Base-by-base conservation (phyloP, 2,113 vertebrate genomes). In the Xyrauchen texanus region DNA sequence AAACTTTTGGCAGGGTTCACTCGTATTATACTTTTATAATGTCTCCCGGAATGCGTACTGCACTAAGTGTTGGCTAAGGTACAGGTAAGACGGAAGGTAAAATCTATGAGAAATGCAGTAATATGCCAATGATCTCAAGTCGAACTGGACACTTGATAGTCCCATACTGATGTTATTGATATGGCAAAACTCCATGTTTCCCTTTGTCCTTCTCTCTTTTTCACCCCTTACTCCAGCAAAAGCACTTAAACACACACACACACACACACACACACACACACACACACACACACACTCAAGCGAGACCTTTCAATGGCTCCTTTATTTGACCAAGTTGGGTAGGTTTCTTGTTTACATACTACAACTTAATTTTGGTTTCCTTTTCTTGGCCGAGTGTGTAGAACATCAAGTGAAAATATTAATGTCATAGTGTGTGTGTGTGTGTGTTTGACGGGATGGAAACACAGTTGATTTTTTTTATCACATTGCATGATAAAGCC, bases 131-230 rank as follows among this genome's bases (percentile, higher is more conserved):
- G 61, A 8, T 75, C 62, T 60, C 11, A 76, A 67, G 53, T 67
- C n/a, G 44, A 52, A 67, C 68, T 52, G 45, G 77, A 85, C 73
- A 82, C 16, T 67, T 51, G 83, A 84, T 84, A 84, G 72, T 79
- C 77, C 76, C 71, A n/a, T 10, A 67, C 16, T 68, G 53, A 69
- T 74, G 49, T 47, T 45, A 60, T 60, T 71, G 60, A 67, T 74
- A 80, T 45, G 69, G 51, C 68, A 65, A 11, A 45, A 53, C 4
- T 73, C 66, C 51, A 65, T 75, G 53, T 76, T 76, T 67, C 57
- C 58, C 52, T 69, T 49, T 68, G 44, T 78, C 53, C 55, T 67
- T 68, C 44, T 68, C 60, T 69, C 64, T 69, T 5, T 1, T 55
- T 63, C 46, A 34, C 21, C 21, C 21, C 21, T 34, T 34, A 34